Evolutionary conservation across 2,888 invertebrate genomes (phyloP).

Genomic region (Apotomis betuletana): DNA sequence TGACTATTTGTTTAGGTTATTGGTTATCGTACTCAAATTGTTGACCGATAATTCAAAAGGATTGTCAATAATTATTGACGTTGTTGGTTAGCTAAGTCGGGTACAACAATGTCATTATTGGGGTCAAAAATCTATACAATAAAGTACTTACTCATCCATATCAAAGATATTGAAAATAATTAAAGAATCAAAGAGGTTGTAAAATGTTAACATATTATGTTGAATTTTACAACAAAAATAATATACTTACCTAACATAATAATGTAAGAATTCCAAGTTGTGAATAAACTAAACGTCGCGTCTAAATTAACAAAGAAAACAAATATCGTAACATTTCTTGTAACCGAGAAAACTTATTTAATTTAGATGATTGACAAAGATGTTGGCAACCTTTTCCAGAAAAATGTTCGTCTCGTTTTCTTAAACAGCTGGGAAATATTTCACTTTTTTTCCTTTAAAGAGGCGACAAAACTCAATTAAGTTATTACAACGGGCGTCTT

Average conservation of each 20-base stretch:
- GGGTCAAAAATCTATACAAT: no score
- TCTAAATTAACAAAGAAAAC: neutral
- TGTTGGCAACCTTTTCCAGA: conserved; percentile 10
- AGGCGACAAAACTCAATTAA: conserved; percentile 41
- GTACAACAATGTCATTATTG: no score
- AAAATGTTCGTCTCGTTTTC: conserved; percentile 22
- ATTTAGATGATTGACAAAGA: conserved; percentile 35
- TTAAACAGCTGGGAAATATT: conserved; percentile 27
- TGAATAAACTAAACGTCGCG: neutral
- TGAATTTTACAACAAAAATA: no score
- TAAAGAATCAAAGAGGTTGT: no score
- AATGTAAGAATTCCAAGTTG: no score
- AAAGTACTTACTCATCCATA: no score
- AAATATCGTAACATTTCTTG: conserved; percentile 11
- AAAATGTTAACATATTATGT: no score
- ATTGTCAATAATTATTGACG: no score
- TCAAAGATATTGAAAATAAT: no score
- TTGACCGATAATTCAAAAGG: no score
- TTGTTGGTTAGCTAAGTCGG: no score
- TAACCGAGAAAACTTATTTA: conserved; percentile 24
- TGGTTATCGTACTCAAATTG: neutral
- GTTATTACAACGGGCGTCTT: conserved; percentile 41
- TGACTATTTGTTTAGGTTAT: conserved; percentile 24
- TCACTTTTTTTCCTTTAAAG: conserved; percentile 37
- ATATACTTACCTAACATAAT: no score